A percentile compares a stretch with the other conserved stretches of the same genome.
phyloP scores from a whole-genome alignment of 2,797 vertebrate genomes.

The Phataginus tetradactyla region DNA sequence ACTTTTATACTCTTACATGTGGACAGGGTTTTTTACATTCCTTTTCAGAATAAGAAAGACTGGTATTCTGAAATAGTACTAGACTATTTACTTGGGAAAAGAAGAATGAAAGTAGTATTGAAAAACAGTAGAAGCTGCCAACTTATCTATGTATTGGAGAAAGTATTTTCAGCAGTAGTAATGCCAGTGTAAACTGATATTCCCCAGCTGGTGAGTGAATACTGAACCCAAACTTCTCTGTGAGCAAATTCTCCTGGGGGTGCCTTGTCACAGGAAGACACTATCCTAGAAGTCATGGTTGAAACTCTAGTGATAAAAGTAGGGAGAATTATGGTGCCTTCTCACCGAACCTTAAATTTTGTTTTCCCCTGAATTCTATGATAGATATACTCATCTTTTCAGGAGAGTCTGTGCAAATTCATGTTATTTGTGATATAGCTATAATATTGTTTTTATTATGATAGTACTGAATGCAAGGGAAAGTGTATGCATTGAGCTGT shows the following conservation, averaged over 20 bases:
- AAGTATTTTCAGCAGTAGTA: neutral
- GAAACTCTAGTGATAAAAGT: neutral
- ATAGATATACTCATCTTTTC: neutral
- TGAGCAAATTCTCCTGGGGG: neutral
- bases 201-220: neutral
- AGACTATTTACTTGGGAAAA: neutral
- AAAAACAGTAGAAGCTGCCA: neutral
- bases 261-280: neutral
- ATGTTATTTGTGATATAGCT: neutral
- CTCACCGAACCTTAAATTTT: neutral
- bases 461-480: neutral
- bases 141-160: neutral
- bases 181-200: neutral
- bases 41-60: conserved; percentile 22
- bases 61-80: too few species aligned
- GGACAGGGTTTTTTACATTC: neutral
- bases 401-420: neutral
- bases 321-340: neutral
- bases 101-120: neutral
- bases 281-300: neutral
- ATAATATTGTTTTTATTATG: neutral
- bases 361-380: neutral
- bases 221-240: too few species aligned
- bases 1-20: neutral
- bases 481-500: neutral